Evolutionary conservation across 2,797 vertebrate species (phyloP).

Genomic region (Simalia tracyae): DNA sequence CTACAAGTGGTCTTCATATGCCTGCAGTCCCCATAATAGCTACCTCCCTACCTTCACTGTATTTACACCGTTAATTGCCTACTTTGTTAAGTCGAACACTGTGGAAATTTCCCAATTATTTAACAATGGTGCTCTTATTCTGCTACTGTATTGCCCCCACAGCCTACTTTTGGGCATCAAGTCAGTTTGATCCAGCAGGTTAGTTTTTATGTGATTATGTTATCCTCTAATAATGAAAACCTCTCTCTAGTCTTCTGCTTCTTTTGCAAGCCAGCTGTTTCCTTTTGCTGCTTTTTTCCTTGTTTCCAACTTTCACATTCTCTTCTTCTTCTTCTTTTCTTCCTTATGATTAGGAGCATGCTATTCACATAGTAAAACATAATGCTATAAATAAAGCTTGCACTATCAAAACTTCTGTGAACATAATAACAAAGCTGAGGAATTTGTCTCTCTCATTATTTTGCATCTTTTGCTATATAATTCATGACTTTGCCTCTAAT

Average conservation of each 20-base stretch:
- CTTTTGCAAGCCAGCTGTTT: neutral
- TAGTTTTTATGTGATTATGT: neutral
- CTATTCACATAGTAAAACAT: neutral
- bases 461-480: neutral
- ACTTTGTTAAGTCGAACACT: neutral
- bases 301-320: neutral
- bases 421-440: slow-evolving; percentile 3
- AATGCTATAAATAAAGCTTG: slow-evolving; percentile 7
- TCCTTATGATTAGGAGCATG: slow-evolving; percentile 3
- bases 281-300: neutral
- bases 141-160: neutral
- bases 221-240: neutral
- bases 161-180: neutral
- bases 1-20: neutral
- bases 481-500: slow-evolving; percentile 1
- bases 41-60: neutral
- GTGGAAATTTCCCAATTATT: neutral
- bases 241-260: neutral
- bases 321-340: neutral
- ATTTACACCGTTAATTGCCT: neutral
- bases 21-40: neutral
- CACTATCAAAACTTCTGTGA: neutral
- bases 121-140: neutral
- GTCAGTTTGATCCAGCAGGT: neutral
- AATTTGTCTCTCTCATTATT: neutral